Base-by-base conservation (phyloP, 2,113 vertebrate genomes). In the Microcebus jonahi region DNA sequence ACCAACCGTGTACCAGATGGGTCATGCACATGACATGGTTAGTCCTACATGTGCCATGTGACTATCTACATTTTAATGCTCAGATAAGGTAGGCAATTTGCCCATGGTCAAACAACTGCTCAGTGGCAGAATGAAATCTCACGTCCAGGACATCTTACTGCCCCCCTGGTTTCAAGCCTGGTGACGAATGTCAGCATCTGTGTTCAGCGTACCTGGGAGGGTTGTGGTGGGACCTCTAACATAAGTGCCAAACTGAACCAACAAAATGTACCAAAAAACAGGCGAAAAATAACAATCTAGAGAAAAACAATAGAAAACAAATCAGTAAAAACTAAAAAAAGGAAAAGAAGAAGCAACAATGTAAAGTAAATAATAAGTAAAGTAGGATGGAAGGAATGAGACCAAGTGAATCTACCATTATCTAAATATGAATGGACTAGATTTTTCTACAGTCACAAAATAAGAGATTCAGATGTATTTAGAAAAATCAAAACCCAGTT, bases 391-490 rank as follows among this genome's bases (percentile, higher is more conserved):
- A 45, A 75, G 48, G 50, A 61, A 36, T 45, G 42, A 59, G 11
- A 73, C 36, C 13, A 48, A 50, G 14, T 25, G 34, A 82, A n/a
- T 31, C 85, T 23, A n/a, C 61, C 53, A 36, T 76, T 86, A 55
- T 70, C 67, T 50, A 71, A 71, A 57, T 70, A 68, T 48, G 45
- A 81, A 63, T 39, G 25, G 25, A 6, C 15, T n/a, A 20, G 53
- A 76, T 81, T 87, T 79, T 79, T 50, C 48, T 89, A 48, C 70
- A 50, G 25, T 45, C 73, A 73, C 34, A 59, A 48, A 84, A 79
- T 29, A 71, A 71, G 36, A 48, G 25, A 77, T 34, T 17, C 68
- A 67, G 50, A 25, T 63, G 77, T 81, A 29, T 81, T 82, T 61
- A 8, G 27, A 13, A 50, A 85, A 86, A 61, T 45, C 29, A 89